phyloP scores from a whole-genome alignment of 2,797 vertebrate genomes.

The Peromyscus melanophrys region DNA sequence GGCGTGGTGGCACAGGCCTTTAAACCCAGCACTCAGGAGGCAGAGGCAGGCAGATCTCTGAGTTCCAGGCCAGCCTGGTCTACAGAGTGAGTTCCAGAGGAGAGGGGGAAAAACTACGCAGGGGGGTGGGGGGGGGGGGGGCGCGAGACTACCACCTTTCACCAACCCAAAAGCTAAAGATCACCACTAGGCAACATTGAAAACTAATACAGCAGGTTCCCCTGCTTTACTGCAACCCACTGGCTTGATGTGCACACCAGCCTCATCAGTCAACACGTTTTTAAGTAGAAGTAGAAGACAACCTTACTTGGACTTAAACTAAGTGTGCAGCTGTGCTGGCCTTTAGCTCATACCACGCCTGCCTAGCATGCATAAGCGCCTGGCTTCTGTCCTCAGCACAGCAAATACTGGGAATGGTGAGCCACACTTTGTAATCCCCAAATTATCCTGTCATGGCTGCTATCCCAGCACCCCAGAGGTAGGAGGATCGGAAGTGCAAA shows the following conservation, averaged over 20 bases:
- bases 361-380: neutral
- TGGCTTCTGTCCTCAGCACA: neutral
- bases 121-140: too few species aligned
- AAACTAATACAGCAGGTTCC: neutral
- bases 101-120: too few species aligned
- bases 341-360: neutral
- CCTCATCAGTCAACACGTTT: neutral
- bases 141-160: neutral
- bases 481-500: neutral
- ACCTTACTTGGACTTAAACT: neutral
- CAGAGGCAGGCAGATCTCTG: neutral
- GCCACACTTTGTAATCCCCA: neutral
- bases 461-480: neutral
- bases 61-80: neutral
- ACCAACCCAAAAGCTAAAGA: neutral
- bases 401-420: neutral
- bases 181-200: neutral
- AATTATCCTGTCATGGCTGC: neutral
- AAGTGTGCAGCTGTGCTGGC: neutral
- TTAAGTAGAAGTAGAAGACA: neutral
- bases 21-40: too few species aligned
- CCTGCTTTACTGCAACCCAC: neutral
- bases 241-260: neutral
- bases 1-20: neutral
- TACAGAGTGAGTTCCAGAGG: neutral